phyloP scores from a whole-genome alignment of 2,888 invertebrate species.

The Nomada fucata region DNA sequence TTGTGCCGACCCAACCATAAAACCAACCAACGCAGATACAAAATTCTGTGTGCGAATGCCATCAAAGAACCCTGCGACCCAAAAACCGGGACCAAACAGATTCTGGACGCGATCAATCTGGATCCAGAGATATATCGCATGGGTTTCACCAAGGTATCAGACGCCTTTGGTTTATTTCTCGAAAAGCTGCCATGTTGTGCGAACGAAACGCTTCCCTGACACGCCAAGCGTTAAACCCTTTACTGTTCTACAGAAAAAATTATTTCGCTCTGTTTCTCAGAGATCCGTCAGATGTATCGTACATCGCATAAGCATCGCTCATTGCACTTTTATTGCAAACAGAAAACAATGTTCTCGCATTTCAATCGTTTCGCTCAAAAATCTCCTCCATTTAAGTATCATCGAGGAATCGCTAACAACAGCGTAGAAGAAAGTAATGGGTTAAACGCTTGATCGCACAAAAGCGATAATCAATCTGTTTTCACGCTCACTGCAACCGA shows the following conservation, averaged over 20 bases:
- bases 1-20: conserved; percentile 55
- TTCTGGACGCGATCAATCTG: conserved; percentile 93
- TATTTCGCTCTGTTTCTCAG: too few species aligned
- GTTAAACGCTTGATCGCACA: not conserved
- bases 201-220: too few species aligned
- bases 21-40: conserved; percentile 92
- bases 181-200: not conserved
- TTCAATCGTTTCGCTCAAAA: too few species aligned
- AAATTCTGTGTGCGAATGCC: conserved; percentile 98
- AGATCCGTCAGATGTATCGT: too few species aligned
- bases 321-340: too few species aligned
- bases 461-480: not conserved
- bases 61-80: conserved; percentile 90
- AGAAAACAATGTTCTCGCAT: too few species aligned
- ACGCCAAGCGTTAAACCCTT: too few species aligned
- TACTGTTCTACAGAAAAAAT: too few species aligned
- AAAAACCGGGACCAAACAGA: conserved; percentile 92
- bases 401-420: not conserved
- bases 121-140: conserved; percentile 97
- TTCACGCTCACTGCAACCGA: not conserved
- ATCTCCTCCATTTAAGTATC: too few species aligned
- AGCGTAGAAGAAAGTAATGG: not conserved
- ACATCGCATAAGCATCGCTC: too few species aligned
- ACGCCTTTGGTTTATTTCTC: conserved; percentile 70
- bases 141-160: conserved; percentile 97